Base-by-base conservation (phyloP, 2,113 vertebrate genomes). In the Clarias batrachus region DNA sequence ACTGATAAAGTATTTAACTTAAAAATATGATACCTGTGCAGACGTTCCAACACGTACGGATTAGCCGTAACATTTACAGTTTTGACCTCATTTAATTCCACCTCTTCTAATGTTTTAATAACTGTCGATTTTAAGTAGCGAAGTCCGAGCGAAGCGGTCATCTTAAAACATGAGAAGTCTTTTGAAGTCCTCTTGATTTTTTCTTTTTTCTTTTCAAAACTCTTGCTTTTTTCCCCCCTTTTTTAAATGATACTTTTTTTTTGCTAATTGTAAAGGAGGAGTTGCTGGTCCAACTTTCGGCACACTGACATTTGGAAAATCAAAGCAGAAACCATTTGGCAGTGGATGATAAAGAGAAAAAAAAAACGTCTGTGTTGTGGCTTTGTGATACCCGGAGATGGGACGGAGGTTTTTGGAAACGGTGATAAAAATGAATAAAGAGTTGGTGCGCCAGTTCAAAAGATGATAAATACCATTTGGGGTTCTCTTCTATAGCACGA, bases 381-480 rank as follows among this genome's bases (percentile, higher is more conserved):
- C 77, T 86, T 82, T 77, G 83, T 78, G 81, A 85, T 89, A 52
- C 81, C 66, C 84, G 74, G 70, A 86, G 81, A 88, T 86, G 78
- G 54, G 70, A 82, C 21, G 52, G 62, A 78, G n/a, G 48, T 89
- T 78, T 74, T 37, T 41, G 56, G 54, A 79, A 82, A 81, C 27
- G 73, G 59, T 85, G 85, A 90, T 88, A 85, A 90, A 90, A 86
- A 78, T 56, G 85, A 88, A 90, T 88, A 88, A 90, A 90, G 89
- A 85, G 86, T 63, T 90, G 82, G 85, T 86, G 85, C 78, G 78
- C 86, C 85, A 88, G 87, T 90, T 90, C 89, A 84, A 85, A 90
- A 88, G 89, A 85, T 86, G 89, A 90, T 90, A 85, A 90, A 90
- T 86, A 88, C 87, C 87, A 87, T 86, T 88, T 79, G 88, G 80